phyloP scores from a whole-genome alignment of 2,888 invertebrate species.

The Aleiodes alternator region DNA sequence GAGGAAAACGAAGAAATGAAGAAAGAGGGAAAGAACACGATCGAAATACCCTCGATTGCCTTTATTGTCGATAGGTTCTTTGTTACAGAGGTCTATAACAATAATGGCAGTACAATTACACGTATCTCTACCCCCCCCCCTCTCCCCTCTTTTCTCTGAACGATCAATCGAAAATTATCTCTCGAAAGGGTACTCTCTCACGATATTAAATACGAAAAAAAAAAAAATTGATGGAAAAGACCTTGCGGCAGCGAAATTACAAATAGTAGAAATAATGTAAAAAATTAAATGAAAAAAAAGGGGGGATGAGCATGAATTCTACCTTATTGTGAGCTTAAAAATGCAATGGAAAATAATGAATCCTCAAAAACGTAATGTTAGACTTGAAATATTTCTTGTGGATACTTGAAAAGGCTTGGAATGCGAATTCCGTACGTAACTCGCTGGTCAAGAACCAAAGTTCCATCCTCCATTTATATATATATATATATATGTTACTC shows the following conservation, averaged over 20 bases:
- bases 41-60: conserved; percentile 33
- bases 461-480: conserved; percentile 54
- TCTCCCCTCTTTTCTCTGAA: background rate
- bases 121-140: background rate
- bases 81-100: conserved; percentile 35
- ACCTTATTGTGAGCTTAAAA: background rate
- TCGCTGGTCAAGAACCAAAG: conserved; percentile 67
- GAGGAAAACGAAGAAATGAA: conserved; percentile 25
- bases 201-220: conserved; percentile 20
- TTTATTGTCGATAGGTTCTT: conserved; percentile 33
- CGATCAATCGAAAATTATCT: conserved; percentile 37
- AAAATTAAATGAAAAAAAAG: background rate
- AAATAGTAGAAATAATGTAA: conserved; percentile 22
- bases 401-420: conserved; percentile 17
- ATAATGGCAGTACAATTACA: conserved; percentile 32
- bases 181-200: conserved; percentile 19
- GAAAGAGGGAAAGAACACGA: conserved; percentile 26
- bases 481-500: conserved; percentile 9
- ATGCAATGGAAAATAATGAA: conserved; percentile 22
- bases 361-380: conserved; percentile 15
- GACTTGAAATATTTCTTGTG: conserved; percentile 19
- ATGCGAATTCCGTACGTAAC: conserved; percentile 23
- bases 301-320: conserved; percentile 6
- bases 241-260: conserved; percentile 11
- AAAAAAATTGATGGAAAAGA: background rate